Conservation (phyloP, 2,888 invertebrate species). For the Himalopsyche tibetana region DNA sequence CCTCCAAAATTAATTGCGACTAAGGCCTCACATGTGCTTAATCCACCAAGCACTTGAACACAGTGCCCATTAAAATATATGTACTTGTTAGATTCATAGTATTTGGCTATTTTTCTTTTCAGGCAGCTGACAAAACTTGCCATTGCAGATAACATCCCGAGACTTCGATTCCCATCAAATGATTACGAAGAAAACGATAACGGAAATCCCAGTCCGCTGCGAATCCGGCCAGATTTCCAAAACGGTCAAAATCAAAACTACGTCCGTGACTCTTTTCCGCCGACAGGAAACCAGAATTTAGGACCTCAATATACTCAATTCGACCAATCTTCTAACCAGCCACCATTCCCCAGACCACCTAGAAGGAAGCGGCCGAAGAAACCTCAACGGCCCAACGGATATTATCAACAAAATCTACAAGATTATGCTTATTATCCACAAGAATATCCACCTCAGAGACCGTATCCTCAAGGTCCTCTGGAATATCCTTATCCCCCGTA, state of each 20-base stretch:
- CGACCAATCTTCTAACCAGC: conserved; percentile 42
- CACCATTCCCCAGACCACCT: conserved; percentile 52
- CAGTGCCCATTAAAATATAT: too few species aligned
- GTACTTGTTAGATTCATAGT: too few species aligned
- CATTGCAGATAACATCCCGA: conserved; percentile 46
- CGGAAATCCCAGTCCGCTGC: not conserved
- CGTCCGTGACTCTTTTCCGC: not conserved
- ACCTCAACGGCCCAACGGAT: conserved; percentile 1
- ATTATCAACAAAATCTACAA: conserved; percentile 34
- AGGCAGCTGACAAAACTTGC: conserved; percentile 60
- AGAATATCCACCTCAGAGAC: conserved; percentile 29
- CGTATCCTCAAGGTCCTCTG: conserved; percentile 40
- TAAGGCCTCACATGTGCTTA: too few species aligned
- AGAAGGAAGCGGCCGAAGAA: conserved; percentile 54
- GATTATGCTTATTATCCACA: conserved; percentile 49
- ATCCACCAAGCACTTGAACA: too few species aligned
- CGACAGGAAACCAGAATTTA: conserved; percentile 12
- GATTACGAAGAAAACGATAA: conserved; percentile 49
- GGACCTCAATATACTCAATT: not conserved
- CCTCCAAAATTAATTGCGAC: too few species aligned
- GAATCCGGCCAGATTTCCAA: not conserved
- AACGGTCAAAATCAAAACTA: conserved; percentile 1
- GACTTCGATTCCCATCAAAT: conserved; percentile 58
- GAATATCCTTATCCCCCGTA: conserved; percentile 45
- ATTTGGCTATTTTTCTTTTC: conserved; percentile 39